Conservation (phyloP, 2,113 vertebrate genomes). For the Tetrao urogallus region DNA sequence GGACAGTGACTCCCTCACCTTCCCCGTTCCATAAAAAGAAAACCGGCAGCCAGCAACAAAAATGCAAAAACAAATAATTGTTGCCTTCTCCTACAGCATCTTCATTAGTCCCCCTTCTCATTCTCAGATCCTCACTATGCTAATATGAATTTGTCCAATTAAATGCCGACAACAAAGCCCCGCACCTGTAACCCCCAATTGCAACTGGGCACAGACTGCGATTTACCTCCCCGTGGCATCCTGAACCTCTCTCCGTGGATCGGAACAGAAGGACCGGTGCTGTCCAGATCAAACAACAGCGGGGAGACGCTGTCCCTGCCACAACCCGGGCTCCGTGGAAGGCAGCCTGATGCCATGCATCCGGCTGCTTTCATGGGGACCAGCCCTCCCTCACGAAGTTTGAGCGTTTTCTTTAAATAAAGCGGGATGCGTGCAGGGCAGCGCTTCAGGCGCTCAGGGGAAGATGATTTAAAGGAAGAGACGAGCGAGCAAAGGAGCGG, state of each 20-base stretch:
- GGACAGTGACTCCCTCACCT: neutral
- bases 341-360: too few species aligned
- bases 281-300: neutral
- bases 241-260: neutral
- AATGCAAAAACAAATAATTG: neutral
- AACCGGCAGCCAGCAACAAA: neutral
- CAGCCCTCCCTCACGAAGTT: neutral
- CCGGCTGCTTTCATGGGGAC: too few species aligned
- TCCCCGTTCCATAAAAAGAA: neutral
- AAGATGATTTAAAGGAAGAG: neutral
- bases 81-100: neutral
- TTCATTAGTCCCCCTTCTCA: neutral
- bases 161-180: neutral
- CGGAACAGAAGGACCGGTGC: neutral
- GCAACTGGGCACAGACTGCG: rapidly evolving
- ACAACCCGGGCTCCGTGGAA: neutral
- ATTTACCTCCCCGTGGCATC: neutral
- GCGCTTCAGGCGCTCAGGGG: neutral
- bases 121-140: neutral
- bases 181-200: neutral
- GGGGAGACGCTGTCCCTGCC: neutral
- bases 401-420: neutral
- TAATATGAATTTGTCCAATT: neutral
- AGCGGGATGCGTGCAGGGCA: neutral
- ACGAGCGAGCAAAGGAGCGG: neutral